Evolutionary conservation across 2,113 vertebrate genomes (phyloP), one percentile per base, ranked within the genome.

Genomic region (Halcyon senegalensis): DNA sequence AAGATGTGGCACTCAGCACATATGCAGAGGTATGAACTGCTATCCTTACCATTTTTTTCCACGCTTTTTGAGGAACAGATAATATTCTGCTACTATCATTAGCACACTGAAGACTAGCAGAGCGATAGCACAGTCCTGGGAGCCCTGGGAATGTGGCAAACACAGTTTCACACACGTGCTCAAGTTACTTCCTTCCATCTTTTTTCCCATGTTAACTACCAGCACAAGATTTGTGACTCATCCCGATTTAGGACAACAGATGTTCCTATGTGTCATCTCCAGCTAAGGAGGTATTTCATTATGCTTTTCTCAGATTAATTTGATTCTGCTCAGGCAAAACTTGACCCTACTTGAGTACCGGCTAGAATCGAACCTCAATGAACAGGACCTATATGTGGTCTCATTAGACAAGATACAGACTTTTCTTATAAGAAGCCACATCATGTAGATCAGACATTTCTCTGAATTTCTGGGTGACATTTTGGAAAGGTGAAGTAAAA

Each of bases 151-250:
- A 37, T 0, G 0, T 5, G 2, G 19, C 73, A 33, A 25, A 6
- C 31, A 69, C 44, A 7, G n/a, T 55, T 77, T 31, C 28, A 25
- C 1, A 0, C 16, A 13, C 0, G 0, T 78, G 66, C 19, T 24
- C 33, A 16, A 53, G 17, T 24, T 59, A 11, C 27, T 64, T 58
- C 44, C 43, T 73, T 68, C 15, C 39, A 76, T 27, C 15, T 24
- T 68, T 53, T 58, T 58, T 41, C 62, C 23, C 14, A 4, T 14
- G 16, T 56, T n/a, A 86, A 21, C 51, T 75, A 50, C 5, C 35
- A 41, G n/a, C 31, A 46, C 48, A 55, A 35, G 23, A 27, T 64
- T 13, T 67, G 37, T 53, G 15, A 39, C 48, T 89, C 43, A 41
- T 55, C 25, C 30, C 1, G 0, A 8, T 75, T 82, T 72, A 67